phyloP scores from a whole-genome alignment of 2,888 invertebrate species.

The Ennomos erosarius region DNA sequence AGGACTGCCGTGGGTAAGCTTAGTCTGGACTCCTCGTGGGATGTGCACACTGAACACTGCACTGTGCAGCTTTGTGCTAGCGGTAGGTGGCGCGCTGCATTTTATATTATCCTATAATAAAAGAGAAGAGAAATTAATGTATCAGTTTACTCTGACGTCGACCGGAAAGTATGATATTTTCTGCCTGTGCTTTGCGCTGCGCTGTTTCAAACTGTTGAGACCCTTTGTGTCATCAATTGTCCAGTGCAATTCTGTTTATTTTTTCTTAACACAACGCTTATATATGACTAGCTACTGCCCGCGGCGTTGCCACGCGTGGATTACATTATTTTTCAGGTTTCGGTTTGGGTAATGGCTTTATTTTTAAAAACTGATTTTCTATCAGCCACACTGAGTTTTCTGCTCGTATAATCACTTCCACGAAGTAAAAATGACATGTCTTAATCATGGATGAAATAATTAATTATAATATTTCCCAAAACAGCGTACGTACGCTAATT shows the following conservation, averaged over 20 bases:
- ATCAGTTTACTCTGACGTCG: constrained; percentile 42
- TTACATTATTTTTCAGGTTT: no score
- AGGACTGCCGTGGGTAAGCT: constrained; percentile 63
- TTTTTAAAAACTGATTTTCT: no score
- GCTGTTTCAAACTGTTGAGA: constrained; percentile 25
- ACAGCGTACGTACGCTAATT: no score
- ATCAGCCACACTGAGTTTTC: no score
- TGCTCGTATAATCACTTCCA: no score
- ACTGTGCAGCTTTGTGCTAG: constrained; percentile 56
- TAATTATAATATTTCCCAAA: no score
- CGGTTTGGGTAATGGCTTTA: no score
- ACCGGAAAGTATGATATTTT: constrained; percentile 37
- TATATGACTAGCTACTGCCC: no score
- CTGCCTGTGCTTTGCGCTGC: constrained; percentile 18
- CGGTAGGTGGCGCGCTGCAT: constrained; percentile 55
- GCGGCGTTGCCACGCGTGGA: no score
- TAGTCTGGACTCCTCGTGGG: constrained; percentile 52
- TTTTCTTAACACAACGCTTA: no score
- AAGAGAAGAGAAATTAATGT: constrained; percentile 59
- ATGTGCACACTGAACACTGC: constrained; percentile 47
- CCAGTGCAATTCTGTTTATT: neutral
- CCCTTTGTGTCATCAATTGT: constrained; percentile 15
- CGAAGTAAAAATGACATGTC: no score
- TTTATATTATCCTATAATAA: constrained; percentile 68
- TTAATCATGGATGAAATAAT: no score